A percentile compares a stretch with the other conserved stretches of the same genome.
These are phyloP conservation scores for Atta texana DNA, from an alignment of 1,140 invertebrate genomes.

Conservation along the genomic window DNA sequence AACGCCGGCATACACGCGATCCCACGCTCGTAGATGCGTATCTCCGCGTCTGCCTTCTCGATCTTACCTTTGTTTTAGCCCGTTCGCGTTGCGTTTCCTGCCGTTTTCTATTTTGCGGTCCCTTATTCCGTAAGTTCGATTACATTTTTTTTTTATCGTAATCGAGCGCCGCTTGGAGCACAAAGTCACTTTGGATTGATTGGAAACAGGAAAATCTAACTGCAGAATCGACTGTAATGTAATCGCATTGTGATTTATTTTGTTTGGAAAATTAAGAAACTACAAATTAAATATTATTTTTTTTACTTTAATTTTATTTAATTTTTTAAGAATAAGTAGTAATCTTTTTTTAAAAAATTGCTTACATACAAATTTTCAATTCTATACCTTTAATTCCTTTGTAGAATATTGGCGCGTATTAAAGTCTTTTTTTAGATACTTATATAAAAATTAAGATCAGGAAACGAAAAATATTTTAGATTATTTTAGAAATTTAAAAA, in stretches of 20 bases:
- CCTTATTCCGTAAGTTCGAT: slow-evolving; percentile 16
- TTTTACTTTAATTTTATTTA: neutral
- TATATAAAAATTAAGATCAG: neutral
- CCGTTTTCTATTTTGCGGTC: slow-evolving; percentile 66
- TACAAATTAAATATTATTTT: slow-evolving; percentile 5
- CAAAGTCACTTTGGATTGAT: neutral
- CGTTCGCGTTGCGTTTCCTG: slow-evolving; percentile 72
- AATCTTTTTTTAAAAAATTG: neutral
- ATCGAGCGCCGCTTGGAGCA: neutral
- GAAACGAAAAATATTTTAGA: too few species aligned
- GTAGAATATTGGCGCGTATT: neutral
- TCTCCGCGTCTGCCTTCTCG: slow-evolving; percentile 74
- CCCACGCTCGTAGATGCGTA: slow-evolving; percentile 63
- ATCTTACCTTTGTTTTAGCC: slow-evolving; percentile 73
- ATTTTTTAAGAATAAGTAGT: neutral
- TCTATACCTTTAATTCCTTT: neutral
- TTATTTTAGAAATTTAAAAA: neutral
- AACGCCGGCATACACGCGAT: slow-evolving; percentile 56
- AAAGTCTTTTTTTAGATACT: neutral
- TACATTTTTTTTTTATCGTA: slow-evolving; percentile 39
- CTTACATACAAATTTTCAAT: neutral
- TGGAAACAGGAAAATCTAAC: neutral
- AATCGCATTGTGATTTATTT: neutral
- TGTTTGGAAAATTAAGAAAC: neutral
- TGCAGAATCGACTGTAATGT: neutral